Conservation (phyloP, 2,888 invertebrate species). For the Mycogona germanica region DNA sequence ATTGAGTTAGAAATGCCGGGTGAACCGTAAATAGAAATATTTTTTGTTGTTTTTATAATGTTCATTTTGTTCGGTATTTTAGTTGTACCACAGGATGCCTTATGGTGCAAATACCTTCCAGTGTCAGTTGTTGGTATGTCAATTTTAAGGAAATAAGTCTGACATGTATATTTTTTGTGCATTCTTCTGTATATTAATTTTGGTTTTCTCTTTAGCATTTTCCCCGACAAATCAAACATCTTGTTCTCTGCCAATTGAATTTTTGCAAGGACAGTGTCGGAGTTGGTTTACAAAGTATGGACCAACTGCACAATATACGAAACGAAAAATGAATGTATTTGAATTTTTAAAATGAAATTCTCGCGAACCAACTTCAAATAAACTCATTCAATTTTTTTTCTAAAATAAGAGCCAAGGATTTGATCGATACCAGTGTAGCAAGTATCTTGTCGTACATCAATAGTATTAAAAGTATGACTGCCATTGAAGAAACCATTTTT, state of each 20-base stretch:
- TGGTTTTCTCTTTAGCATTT: background rate
- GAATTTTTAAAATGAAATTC: no score
- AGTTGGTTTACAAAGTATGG: slow-evolving; percentile 4
- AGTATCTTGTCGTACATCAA: slow-evolving; percentile 10
- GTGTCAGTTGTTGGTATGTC: slow-evolving; percentile 2
- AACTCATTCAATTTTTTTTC: background rate
- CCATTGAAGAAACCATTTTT: slow-evolving; percentile 8
- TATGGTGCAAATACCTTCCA: slow-evolving; percentile 12
- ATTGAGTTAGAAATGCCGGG: no score
- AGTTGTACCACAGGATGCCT: background rate
- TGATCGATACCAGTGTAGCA: no score
- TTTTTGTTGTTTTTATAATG: no score
- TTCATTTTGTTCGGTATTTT: no score
- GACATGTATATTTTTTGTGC: no score
- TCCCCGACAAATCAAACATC: background rate
- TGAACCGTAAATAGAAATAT: no score
- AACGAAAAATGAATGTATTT: no score
- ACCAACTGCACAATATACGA: no score
- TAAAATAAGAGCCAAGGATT: no score
- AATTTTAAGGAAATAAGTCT: background rate
- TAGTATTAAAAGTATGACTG: slow-evolving; percentile 1
- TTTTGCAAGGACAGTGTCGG: slow-evolving; percentile 6
- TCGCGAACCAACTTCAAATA: no score
- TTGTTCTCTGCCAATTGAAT: slow-evolving; percentile 1
- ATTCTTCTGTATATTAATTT: no score